phyloP scores from a whole-genome alignment of 2,797 vertebrate species.

The Oreochromis mossambicus region DNA sequence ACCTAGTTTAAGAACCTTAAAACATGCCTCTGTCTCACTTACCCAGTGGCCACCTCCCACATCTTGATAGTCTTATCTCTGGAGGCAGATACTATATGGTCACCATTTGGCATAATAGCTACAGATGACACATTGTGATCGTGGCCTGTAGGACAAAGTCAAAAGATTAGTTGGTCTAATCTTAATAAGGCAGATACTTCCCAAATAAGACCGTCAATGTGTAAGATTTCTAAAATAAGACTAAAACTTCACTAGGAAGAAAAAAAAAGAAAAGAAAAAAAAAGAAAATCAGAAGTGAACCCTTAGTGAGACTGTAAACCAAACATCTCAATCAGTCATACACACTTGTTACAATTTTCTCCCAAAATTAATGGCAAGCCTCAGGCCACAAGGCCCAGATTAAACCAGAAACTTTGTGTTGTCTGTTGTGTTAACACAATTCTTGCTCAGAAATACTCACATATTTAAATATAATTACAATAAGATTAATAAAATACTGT shows the following conservation, averaged over 20 bases:
- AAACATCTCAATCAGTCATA: not conserved
- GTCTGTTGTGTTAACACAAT: not conserved
- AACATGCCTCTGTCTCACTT: conserved; percentile 57
- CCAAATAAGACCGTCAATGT: not conserved
- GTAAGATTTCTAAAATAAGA: not conserved
- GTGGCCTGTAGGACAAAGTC: conserved; percentile 79
- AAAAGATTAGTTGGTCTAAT: not conserved
- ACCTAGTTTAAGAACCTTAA: not conserved
- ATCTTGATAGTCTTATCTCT: conserved; percentile 99
- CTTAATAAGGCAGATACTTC: not conserved
- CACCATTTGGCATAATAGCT: conserved; percentile 99
- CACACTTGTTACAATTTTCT: not conserved
- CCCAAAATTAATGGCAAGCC: not conserved
- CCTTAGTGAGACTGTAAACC: not conserved
- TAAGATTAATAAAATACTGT: not conserved
- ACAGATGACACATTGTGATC: conserved; percentile 99
- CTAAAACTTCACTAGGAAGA: not conserved
- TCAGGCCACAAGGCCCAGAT: not conserved
- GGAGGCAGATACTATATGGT: conserved; percentile 98
- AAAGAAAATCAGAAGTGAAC: not conserved
- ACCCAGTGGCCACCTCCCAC: conserved; percentile 99
- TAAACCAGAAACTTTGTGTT: not conserved
- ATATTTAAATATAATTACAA: not conserved
- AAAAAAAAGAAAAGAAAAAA: too few relatives aligned
- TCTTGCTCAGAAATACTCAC: not conserved